A percentile compares a stretch with the other conserved stretches of the same genome.
Conservation (phyloP, 1,140 invertebrate species). For the Cotesia chilonis region DNA sequence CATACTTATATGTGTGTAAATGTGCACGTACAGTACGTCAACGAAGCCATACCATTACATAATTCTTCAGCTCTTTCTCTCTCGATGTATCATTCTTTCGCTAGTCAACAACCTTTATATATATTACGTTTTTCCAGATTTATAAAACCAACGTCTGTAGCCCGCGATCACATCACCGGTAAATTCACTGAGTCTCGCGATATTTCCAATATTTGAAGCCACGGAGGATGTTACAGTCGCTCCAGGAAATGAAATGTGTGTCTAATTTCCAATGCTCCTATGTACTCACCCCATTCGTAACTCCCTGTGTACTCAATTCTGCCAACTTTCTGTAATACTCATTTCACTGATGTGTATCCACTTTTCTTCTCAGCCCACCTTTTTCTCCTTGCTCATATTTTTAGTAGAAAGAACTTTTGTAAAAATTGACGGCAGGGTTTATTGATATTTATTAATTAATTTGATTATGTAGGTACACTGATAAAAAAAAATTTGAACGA, state of each 20-base stretch:
- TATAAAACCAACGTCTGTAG: conserved; percentile 46
- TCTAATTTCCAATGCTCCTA: conserved; percentile 61
- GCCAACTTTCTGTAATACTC: neutral
- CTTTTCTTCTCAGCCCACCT: conserved; percentile 3
- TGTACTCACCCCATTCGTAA: conserved; percentile 35
- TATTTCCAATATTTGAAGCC: conserved; percentile 64
- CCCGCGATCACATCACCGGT: conserved; percentile 44
- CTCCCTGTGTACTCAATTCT: conserved; percentile 8
- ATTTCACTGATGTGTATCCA: neutral
- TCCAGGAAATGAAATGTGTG: conserved; percentile 65
- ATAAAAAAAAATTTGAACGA: no score
- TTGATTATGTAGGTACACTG: no score
- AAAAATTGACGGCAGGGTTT: no score
- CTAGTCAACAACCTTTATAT: conserved; percentile 11
- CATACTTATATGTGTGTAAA: neutral
- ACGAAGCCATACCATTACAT: conserved; percentile 5
- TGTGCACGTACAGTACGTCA: neutral
- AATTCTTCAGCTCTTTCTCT: no score
- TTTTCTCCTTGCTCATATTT: neutral
- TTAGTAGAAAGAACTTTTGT: neutral
- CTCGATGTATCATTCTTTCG: conserved; percentile 9
- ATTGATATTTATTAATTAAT: no score
- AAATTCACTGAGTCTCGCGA: conserved; percentile 56
- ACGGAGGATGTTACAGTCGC: conserved; percentile 59
- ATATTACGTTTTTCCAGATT: conserved; percentile 46